A percentile compares a stretch with the other conserved stretches of the same genome.
Evolutionary conservation across 1,140 invertebrate genomes (phyloP).

Genomic region (Lucilia cuprina): DNA sequence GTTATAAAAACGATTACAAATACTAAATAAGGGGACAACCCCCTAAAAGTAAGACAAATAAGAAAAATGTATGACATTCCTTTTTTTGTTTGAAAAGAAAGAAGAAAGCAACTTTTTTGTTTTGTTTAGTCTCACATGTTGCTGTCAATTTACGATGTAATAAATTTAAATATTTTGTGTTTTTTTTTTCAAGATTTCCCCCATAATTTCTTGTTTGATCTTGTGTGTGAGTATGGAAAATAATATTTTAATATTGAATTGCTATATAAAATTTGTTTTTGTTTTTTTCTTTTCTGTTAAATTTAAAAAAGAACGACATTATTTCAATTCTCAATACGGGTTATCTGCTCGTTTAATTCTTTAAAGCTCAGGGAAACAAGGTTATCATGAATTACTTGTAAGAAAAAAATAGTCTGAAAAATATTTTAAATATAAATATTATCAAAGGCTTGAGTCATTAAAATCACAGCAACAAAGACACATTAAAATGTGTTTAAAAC

Average conservation of each 20-base stretch:
- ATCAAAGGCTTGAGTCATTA: too few relatives aligned
- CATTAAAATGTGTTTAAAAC: too few relatives aligned
- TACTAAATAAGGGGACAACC: background rate
- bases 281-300: background rate
- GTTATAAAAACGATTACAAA: background rate
- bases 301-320: background rate
- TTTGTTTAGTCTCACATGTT: conserved; percentile 37
- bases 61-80: background rate
- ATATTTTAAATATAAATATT: too few relatives aligned
- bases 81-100: background rate
- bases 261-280: background rate
- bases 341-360: background rate
- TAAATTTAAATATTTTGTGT: conserved; percentile 39
- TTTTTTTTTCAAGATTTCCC: background rate
- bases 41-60: background rate
- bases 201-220: conserved; percentile 7
- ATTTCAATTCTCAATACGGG: conserved; percentile 16
- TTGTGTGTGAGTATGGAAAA: background rate
- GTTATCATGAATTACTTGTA: background rate
- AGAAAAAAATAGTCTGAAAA: too few relatives aligned
- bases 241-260: background rate
- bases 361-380: conserved; percentile 7
- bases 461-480: too few relatives aligned
- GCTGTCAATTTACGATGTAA: conserved; percentile 42
- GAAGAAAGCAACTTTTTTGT: background rate